These are phyloP conservation scores for Saccostrea cuccullata DNA, from an alignment of 1,140 invertebrate genomes.

Conservation along the genomic window DNA sequence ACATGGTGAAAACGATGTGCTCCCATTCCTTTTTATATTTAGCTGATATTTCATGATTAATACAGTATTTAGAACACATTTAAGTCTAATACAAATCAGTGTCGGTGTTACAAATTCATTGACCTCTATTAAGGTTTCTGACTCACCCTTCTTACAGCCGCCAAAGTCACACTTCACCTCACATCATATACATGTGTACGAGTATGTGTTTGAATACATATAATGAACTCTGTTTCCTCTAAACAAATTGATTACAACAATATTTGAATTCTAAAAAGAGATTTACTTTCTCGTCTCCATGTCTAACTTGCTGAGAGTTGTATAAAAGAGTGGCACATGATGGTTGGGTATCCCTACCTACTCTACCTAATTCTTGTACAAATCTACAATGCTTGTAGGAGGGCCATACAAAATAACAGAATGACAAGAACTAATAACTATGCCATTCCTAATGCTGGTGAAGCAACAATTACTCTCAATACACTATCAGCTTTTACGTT, in stretches of 20 bases:
- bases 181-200: not conserved
- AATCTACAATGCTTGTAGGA: constrained; percentile 39
- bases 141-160: not conserved
- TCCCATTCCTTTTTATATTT: not conserved
- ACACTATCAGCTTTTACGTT: not conserved
- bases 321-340: constrained; percentile 27
- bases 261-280: not conserved
- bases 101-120: constrained; percentile 11
- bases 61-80: too few species aligned
- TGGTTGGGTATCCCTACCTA: constrained; percentile 21
- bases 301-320: constrained; percentile 23
- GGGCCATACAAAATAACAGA: constrained; percentile 38
- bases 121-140: constrained; percentile 11
- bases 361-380: constrained; percentile 41
- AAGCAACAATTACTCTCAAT: constrained; percentile 36
- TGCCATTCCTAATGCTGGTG: constrained; percentile 47
- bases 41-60: too few species aligned
- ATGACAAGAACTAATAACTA: constrained; percentile 22
- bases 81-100: not conserved
- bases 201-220: not conserved
- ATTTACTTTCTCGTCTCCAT: constrained; percentile 1
- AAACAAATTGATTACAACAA: not conserved
- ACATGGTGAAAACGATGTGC: constrained; percentile 8
- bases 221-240: not conserved
- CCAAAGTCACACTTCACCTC: constrained; percentile 6